These are phyloP conservation scores for Myopa testacea DNA, from an alignment of 2,888 invertebrate species.

Conservation along the genomic window DNA sequence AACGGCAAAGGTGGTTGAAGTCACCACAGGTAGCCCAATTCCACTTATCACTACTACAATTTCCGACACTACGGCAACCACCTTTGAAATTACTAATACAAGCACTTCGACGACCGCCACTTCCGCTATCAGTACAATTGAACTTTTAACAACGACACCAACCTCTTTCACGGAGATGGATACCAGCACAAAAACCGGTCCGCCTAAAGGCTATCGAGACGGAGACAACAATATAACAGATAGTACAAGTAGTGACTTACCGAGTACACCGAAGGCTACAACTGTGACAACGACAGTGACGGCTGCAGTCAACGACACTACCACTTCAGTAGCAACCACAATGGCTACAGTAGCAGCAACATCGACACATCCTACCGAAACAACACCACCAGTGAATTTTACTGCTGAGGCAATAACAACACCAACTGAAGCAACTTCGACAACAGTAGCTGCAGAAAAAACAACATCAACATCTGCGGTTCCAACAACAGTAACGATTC, in stretches of 20 bases:
- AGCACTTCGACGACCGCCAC: conserved; percentile 45
- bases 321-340: neutral
- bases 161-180: conserved; percentile 40
- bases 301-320: neutral
- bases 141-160: conserved; percentile 18
- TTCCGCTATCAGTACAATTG: conserved; percentile 49
- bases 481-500: neutral
- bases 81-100: conserved; percentile 43
- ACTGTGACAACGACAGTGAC: conserved; percentile 47
- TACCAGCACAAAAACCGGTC: conserved; percentile 59
- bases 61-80: conserved; percentile 53
- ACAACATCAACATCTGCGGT: neutral
- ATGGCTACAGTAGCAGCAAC: conserved; percentile 48
- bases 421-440: neutral
- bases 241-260: conserved; percentile 48
- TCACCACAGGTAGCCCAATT: conserved; percentile 29
- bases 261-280: conserved; percentile 34
- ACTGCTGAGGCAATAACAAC: neutral
- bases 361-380: conserved; percentile 44
- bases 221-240: conserved; percentile 67
- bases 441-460: neutral
- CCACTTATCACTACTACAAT: conserved; percentile 55
- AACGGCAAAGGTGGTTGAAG: conserved; percentile 49
- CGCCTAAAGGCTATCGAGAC: conserved; percentile 66
- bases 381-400: neutral